These are phyloP conservation scores for Micoletzkya japonica DNA, from an alignment of 2,888 invertebrate species.

Conservation along the genomic window DNA sequence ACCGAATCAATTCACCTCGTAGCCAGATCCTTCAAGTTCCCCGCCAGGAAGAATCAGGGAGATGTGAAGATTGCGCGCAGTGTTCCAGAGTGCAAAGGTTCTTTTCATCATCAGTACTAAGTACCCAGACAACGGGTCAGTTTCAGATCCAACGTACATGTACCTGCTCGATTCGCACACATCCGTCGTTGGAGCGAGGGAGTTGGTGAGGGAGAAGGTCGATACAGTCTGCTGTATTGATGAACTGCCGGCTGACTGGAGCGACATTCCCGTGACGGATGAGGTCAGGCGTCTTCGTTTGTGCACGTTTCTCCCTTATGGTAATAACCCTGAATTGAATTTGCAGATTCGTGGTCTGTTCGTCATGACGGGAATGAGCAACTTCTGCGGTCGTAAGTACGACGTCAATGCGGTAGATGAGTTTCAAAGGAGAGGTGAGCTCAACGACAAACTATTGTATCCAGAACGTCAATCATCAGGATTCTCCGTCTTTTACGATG, in stretches of 20 bases:
- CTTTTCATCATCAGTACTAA: too few species aligned
- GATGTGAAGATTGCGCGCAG: constrained; percentile 22
- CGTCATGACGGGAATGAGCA: constrained; percentile 88
- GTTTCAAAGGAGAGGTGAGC: constrained; percentile 41
- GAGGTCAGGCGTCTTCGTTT: not conserved
- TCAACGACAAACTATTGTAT: not conserved
- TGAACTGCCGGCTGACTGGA: constrained; percentile 10
- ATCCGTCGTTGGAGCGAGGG: constrained; percentile 89
- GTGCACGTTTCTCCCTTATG: not conserved
- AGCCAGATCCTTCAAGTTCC: constrained; percentile 76
- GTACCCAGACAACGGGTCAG: not conserved
- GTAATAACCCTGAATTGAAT: not conserved
- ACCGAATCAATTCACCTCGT: constrained; percentile 83
- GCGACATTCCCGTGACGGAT: not conserved
- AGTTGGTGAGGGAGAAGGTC: constrained; percentile 69
- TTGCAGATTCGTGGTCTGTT: constrained; percentile 72
- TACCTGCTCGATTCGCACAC: constrained; percentile 86
- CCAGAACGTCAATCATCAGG: constrained; percentile 32
- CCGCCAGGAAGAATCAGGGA: not conserved
- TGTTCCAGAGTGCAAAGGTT: too few species aligned
- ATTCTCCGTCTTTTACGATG: constrained; percentile 78
- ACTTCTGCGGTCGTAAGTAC: constrained; percentile 89
- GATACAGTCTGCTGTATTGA: constrained; percentile 9
- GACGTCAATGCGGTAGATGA: constrained; percentile 36
- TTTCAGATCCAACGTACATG: constrained; percentile 33